phyloP scores from a whole-genome alignment of 2,797 vertebrate genomes.

The Enteromius thamalakanensis region DNA sequence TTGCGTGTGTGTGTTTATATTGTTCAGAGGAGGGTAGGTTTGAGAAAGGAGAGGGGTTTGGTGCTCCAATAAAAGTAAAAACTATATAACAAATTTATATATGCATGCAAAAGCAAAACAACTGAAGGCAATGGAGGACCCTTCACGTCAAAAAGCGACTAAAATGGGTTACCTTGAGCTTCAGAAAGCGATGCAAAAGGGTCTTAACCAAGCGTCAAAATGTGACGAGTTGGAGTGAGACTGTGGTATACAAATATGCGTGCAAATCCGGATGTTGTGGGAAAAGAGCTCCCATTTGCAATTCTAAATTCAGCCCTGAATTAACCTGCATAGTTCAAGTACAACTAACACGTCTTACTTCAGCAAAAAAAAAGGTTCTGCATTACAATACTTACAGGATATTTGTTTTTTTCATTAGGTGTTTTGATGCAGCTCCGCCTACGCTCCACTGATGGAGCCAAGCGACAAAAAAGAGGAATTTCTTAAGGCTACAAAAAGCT shows the following conservation, averaged over 20 bases:
- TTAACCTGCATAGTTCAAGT: not conserved
- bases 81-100: too few relatives aligned
- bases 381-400: slow-evolving; percentile 10
- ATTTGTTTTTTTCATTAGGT: not conserved
- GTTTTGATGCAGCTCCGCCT: slow-evolving; percentile 12
- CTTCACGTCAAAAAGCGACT: too few relatives aligned
- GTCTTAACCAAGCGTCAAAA: too few relatives aligned
- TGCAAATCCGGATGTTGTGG: not conserved
- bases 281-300: not conserved
- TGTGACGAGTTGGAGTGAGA: too few relatives aligned
- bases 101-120: too few relatives aligned
- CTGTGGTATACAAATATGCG: not conserved
- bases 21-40: too few relatives aligned
- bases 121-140: too few relatives aligned
- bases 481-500: slow-evolving; percentile 34
- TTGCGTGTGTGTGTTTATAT: too few relatives aligned
- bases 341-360: slow-evolving; percentile 4
- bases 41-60: too few relatives aligned
- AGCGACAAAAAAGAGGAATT: slow-evolving; percentile 21
- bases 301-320: not conserved
- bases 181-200: too few relatives aligned
- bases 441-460: not conserved
- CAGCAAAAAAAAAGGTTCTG: not conserved
- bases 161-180: too few relatives aligned
- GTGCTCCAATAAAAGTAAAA: too few relatives aligned